phyloP scores from a whole-genome alignment of 2,797 vertebrate genomes.

The Melanotaenia nigrans region DNA sequence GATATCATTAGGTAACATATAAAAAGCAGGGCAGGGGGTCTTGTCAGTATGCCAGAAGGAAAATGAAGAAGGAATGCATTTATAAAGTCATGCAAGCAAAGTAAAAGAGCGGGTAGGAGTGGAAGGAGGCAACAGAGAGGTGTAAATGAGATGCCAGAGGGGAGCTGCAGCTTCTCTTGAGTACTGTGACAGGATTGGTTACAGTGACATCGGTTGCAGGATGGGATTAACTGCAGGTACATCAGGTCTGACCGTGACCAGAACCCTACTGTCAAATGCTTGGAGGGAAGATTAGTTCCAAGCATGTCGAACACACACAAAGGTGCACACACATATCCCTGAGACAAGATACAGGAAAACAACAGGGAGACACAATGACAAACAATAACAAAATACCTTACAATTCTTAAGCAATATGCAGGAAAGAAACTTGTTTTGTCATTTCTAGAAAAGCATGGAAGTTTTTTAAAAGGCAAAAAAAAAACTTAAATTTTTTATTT shows the following conservation, averaged over 20 bases:
- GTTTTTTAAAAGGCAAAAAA: background rate
- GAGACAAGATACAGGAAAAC: slow-evolving; percentile 28
- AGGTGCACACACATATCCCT: background rate
- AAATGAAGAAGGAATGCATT: slow-evolving; percentile 36
- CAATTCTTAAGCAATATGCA: background rate
- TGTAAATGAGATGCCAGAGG: slow-evolving; percentile 75
- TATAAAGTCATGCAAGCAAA: slow-evolving; percentile 43
- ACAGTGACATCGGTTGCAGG: slow-evolving; percentile 70
- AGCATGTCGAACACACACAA: slow-evolving; percentile 35
- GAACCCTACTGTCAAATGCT: slow-evolving; percentile 68
- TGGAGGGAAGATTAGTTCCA: slow-evolving; percentile 55
- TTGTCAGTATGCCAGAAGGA: slow-evolving; percentile 50
- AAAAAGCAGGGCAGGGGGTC: slow-evolving; percentile 55
- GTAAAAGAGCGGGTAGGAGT: slow-evolving; percentile 33
- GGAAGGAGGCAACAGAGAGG: slow-evolving; percentile 47
- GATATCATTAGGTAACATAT: slow-evolving; percentile 55
- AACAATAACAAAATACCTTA: background rate
- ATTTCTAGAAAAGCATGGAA: background rate
- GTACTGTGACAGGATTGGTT: slow-evolving; percentile 77
- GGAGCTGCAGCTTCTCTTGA: slow-evolving; percentile 51
- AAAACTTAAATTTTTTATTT: background rate
- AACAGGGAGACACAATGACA: slow-evolving; percentile 7
- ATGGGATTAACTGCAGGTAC: slow-evolving; percentile 80
- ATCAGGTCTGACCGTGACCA: slow-evolving; percentile 77
- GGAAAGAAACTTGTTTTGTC: background rate